These are phyloP conservation scores for Vulpes lagopus DNA, from an alignment of 2,113 vertebrate species.

Conservation along the genomic window DNA sequence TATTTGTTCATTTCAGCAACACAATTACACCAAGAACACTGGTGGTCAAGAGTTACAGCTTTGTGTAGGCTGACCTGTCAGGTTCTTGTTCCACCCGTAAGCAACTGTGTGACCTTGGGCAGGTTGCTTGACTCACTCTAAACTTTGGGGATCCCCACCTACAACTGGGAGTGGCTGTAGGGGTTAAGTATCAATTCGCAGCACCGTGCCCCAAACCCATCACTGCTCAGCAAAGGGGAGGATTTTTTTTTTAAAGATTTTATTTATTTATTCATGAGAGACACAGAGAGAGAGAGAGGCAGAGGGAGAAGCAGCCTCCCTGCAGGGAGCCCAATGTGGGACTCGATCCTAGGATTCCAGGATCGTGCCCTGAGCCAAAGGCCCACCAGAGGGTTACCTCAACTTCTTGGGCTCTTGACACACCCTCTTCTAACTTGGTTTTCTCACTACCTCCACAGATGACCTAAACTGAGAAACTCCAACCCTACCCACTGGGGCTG, in stretches of 20 bases:
- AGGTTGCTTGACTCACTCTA: neutral
- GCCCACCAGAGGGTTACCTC: neutral
- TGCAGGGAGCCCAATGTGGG: too few relatives aligned
- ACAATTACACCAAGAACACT: neutral
- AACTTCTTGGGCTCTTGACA: neutral
- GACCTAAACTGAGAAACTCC: neutral
- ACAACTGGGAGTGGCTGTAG: neutral
- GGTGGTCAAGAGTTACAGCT: neutral
- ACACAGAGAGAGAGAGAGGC: too few relatives aligned
- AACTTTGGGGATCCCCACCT: neutral
- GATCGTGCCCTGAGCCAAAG: too few relatives aligned
- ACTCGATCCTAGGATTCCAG: too few relatives aligned
- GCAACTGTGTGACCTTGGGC: neutral
- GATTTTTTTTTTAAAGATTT: too few relatives aligned
- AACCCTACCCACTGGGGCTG: neutral
- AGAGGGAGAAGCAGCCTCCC: too few relatives aligned
- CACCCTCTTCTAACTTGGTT: neutral
- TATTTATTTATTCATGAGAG: too few relatives aligned
- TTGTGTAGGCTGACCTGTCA: neutral
- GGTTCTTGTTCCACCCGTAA: neutral
- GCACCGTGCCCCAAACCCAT: neutral
- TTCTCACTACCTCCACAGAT: neutral
- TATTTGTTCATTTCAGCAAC: neutral
- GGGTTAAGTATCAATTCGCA: neutral
- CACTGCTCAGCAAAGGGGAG: neutral